These are phyloP conservation scores for Pelosia muscerda DNA, from an alignment of 2,888 invertebrate species.

Conservation along the genomic window DNA sequence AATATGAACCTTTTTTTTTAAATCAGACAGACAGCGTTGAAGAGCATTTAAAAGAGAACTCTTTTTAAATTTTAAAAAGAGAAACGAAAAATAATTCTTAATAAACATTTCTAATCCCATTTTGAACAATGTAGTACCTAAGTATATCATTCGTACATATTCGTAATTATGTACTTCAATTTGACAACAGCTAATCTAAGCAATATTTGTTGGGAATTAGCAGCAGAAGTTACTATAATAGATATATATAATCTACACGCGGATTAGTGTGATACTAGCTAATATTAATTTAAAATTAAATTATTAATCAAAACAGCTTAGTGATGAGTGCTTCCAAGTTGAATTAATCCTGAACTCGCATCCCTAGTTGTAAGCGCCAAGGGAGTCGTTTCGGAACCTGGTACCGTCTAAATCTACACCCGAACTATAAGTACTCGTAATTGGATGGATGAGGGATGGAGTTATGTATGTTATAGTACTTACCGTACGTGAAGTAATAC, in stretches of 20 bases:
- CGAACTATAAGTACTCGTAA: slow-evolving; percentile 2
- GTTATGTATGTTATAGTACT: background rate
- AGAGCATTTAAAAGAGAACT: too few species aligned
- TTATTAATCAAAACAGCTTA: slow-evolving; percentile 53
- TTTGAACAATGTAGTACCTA: background rate
- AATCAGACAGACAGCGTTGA: too few species aligned
- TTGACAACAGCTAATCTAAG: slow-evolving; percentile 2
- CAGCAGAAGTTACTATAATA: slow-evolving; percentile 5
- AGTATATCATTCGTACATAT: background rate
- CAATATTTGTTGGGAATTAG: background rate
- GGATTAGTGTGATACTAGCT: slow-evolving; percentile 7
- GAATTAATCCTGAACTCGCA: slow-evolving; percentile 47
- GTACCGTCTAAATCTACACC: slow-evolving; percentile 1
- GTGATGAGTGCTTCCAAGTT: slow-evolving; percentile 46
- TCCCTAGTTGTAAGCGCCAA: slow-evolving; percentile 33
- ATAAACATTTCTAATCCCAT: background rate
- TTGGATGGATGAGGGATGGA: background rate
- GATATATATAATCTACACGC: slow-evolving; percentile 4
- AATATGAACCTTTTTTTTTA: too few species aligned
- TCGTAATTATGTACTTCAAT: background rate
- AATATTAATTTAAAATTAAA: slow-evolving; percentile 44
- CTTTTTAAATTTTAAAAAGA: too few species aligned
- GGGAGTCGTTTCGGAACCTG: slow-evolving; percentile 30
- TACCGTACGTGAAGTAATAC: background rate
- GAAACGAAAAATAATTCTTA: too few species aligned